phyloP scores from a whole-genome alignment of 2,797 vertebrate genomes.

The Coreius guichenoti region DNA sequence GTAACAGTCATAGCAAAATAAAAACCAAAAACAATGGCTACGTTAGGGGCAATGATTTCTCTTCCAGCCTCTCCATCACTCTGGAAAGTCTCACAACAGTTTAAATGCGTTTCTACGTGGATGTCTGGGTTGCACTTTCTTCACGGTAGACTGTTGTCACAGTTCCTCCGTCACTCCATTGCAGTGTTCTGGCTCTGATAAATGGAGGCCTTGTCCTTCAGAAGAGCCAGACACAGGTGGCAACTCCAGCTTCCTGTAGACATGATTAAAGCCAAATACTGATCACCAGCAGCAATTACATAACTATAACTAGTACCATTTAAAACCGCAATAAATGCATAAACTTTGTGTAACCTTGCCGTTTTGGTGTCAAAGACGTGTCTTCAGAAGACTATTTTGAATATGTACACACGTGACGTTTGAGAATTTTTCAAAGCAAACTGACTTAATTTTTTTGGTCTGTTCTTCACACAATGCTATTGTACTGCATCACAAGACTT shows the following conservation, averaged over 20 bases:
- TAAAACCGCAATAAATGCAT: not conserved
- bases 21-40: constrained; percentile 33
- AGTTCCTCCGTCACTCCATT: constrained; percentile 76
- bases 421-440: not conserved
- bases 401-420: not conserved
- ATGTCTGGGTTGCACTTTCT: constrained; percentile 53
- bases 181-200: constrained; percentile 91
- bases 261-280: not conserved
- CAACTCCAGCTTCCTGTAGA: constrained; percentile 95
- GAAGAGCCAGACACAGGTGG: constrained; percentile 94
- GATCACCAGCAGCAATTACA: not conserved
- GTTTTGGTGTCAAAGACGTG: not conserved
- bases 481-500: not conserved
- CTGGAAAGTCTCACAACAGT: not conserved
- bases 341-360: not conserved
- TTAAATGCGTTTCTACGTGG: constrained; percentile 31
- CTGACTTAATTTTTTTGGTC: not conserved
- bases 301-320: not conserved
- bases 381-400: not conserved
- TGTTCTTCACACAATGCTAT: not conserved
- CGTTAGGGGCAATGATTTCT: constrained; percentile 37
- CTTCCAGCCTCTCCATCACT: not conserved
- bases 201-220: constrained; percentile 98
- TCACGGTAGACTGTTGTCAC: constrained; percentile 30
- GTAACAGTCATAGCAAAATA: constrained; percentile 59